These are phyloP conservation scores for Daphoenositta chrysoptera DNA, from an alignment of 2,113 vertebrate species.

Conservation along the genomic window DNA sequence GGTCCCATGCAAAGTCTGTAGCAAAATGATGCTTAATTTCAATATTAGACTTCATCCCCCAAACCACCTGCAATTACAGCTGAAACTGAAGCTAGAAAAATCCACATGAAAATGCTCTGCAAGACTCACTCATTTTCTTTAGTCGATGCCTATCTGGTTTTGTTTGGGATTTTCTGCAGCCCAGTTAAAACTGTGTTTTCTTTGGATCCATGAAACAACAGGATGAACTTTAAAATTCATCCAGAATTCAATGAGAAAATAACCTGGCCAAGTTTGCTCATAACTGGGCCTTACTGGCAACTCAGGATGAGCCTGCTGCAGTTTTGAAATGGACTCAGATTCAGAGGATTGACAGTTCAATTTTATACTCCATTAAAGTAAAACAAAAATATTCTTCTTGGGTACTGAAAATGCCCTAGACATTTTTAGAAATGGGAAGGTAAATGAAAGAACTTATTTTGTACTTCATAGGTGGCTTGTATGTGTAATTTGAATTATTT, in stretches of 20 bases:
- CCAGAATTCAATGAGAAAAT: not conserved
- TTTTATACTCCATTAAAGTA: not conserved
- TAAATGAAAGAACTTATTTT: constrained; percentile 23
- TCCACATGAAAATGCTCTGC: not conserved
- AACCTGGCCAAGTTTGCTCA: not conserved
- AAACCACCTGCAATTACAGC: not conserved
- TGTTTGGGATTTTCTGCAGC: not conserved
- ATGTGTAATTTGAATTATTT: constrained; percentile 20
- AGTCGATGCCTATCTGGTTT: not conserved
- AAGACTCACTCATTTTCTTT: not conserved
- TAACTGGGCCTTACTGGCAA: not conserved
- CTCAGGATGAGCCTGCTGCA: not conserved
- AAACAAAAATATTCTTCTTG: constrained; percentile 3
- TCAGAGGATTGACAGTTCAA: not conserved
- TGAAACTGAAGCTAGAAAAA: not conserved
- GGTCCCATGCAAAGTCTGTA: not conserved
- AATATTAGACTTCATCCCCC: not conserved
- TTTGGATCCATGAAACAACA: not conserved
- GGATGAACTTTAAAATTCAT: not conserved
- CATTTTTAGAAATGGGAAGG: not conserved
- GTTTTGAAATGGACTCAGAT: not conserved
- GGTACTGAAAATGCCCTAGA: not conserved
- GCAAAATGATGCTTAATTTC: constrained; percentile 28
- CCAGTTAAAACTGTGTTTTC: not conserved
- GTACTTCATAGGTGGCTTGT: not conserved